Evolutionary conservation across 2,888 invertebrate genomes (phyloP), one percentile per base, ranked within the genome.

Genomic region (Agrochola litura): DNA sequence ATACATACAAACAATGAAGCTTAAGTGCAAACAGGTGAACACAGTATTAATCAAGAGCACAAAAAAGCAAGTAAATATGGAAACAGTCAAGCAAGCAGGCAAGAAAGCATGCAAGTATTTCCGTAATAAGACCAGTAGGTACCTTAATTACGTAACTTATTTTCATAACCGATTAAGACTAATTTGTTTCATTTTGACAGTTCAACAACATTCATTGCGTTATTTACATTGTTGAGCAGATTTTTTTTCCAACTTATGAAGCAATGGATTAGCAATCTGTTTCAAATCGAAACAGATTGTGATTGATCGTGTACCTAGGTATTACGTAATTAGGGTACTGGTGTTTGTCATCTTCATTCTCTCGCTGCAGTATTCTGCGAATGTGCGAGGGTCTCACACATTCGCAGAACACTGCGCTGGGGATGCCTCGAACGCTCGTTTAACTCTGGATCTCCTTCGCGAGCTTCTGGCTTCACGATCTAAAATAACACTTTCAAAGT

Each of bases 1-100:
- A 65, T 10, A n/a, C 9, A 65, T 10, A n/a, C 12, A 77, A 52
- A 63, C 43, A 43, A 76, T 30, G 4, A 56, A 77, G 37, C 25
- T 30, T 2, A 43, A 49, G 8, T 2, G 0, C 12, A 22, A 46
- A 19, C 16, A 22, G 30, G 0, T 14, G 19, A 78, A n/a, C 52
- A 67, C 43, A 67, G 22, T 19, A 61, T 37, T 22, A 63, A 70
- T 14, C 5, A 61, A 61, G 6, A 22, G 8, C 52, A 43, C 1
- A 63, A 61, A 77, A n/a, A 46, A 60, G n/a, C 46, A 68, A 63
- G 43, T 30, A 37, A 60, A 8, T 37, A 19, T n/a, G 30, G 16
- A 54, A 61, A 61, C 12, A 46, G 16, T 37, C 4, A 79, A 52
- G 25, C 65, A 46, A 56, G n/a, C 30, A 1, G 16, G 16, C 54